Percentiles rank a stretch among this genome's conserved stretches.
phyloP scores from a whole-genome alignment of 2,888 invertebrate genomes.

The Adelphocoris suturalis region DNA sequence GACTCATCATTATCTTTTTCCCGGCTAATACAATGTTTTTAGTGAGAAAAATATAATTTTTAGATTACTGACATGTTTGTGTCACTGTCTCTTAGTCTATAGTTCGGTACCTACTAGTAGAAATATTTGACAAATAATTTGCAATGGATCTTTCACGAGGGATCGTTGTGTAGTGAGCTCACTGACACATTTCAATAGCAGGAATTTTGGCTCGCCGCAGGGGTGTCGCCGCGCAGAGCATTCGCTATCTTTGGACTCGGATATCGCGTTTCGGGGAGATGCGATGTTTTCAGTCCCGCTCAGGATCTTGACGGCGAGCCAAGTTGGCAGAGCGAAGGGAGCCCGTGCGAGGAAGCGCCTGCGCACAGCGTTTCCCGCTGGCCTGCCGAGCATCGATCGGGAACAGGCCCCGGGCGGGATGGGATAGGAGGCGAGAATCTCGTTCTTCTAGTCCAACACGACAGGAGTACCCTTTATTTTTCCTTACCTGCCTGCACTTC shows the following conservation, averaged over 20 bases:
- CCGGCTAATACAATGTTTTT: too few species aligned
- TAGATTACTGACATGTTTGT: too few species aligned
- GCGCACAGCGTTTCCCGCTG: not conserved
- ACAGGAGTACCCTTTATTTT: not conserved
- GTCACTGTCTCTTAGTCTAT: too few species aligned
- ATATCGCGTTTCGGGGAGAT: constrained; percentile 36
- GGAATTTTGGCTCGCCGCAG: not conserved
- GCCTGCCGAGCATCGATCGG: constrained; percentile 20
- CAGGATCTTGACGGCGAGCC: constrained; percentile 35
- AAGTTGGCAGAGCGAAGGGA: constrained; percentile 39
- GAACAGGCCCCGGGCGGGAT: not conserved
- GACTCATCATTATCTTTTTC: too few species aligned
- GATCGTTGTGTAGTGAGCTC: too few species aligned
- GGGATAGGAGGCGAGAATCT: not conserved
- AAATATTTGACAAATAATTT: too few species aligned
- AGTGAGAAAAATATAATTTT: too few species aligned
- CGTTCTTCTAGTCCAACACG: not conserved
- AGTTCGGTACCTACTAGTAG: too few species aligned
- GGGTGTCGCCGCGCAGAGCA: not conserved
- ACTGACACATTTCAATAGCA: not conserved
- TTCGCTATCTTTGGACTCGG: constrained; percentile 37
- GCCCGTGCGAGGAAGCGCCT: constrained; percentile 31
- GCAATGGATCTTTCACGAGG: too few species aligned
- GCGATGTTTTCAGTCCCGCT: constrained; percentile 17
- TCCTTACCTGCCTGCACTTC: not conserved